Evolutionary conservation across 2,888 invertebrate species (phyloP), one percentile per base, ranked within the genome.

Genomic region (Noctuana brunneofusca): DNA sequence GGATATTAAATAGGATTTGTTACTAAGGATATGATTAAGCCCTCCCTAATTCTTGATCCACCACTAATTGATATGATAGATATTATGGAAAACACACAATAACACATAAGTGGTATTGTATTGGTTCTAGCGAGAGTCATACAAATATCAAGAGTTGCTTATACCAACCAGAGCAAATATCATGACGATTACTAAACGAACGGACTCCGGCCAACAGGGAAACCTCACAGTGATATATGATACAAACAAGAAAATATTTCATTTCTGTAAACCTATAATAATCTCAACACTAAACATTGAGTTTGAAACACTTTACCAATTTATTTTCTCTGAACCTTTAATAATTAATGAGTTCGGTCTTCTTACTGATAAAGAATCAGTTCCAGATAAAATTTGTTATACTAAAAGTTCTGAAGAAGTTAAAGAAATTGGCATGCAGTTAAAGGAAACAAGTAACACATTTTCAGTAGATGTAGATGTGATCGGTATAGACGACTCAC

Each of bases 71-170:
- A 22, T 20, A 1, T 24, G 4, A 24, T 9, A 41, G 2, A 22
- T 20, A 1, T 24, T 12, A 24, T 49, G 3, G 2, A 35, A 49
- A 24, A 49, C 22, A 48, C 22, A n/a, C 49, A 24, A 24, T 49
- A 48, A 16, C 30, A 50, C 14, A 49, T 27, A 14, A 49, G 60
- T 62, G 46, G 49, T 58, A 22, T 48, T 63, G 46, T 68, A 68
- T 63, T 65, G 65, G 65, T 87, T 87, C 75, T 87, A 87, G 86
- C 74, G 59, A 68, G 79, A 79, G 68, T 71, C 75, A 68, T 77
- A 82, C 74, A 87, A 86, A 70, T 86, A 83, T 66, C 78, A 74
- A 75, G 85, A 86, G 55, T 69, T 86, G 55, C 57, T 76, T 35
- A 20, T 85, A 62, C 72, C 84, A 48, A 63, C 66, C 18, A 66